These are phyloP conservation scores for Delia radicum DNA, from an alignment of 1,140 invertebrate species.

Conservation along the genomic window DNA sequence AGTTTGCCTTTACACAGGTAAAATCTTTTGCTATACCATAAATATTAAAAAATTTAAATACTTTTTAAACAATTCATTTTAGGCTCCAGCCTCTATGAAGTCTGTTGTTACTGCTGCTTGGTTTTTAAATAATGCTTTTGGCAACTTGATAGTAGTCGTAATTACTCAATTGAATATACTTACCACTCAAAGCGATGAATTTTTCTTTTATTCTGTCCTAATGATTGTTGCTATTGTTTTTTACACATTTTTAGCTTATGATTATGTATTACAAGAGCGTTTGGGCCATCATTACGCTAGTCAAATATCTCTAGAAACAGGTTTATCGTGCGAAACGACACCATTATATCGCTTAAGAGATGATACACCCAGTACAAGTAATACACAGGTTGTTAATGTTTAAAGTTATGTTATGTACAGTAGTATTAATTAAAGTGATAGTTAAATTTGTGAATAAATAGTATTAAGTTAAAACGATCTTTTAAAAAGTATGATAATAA, in stretches of 20 bases:
- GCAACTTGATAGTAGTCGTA: slow-evolving; percentile 57
- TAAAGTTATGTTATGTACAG: not conserved
- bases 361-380: slow-evolving; percentile 22
- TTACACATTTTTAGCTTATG: slow-evolving; percentile 43
- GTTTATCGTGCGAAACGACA: not conserved
- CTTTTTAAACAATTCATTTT: not conserved
- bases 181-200: slow-evolving; percentile 35
- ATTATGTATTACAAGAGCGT: slow-evolving; percentile 43
- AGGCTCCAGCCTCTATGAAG: slow-evolving; percentile 56
- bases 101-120: slow-evolving; percentile 58
- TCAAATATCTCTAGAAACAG: not conserved
- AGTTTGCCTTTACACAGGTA: slow-evolving; percentile 52
- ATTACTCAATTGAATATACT: slow-evolving; percentile 48
- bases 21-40: not conserved
- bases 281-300: not conserved
- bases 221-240: slow-evolving; percentile 51
- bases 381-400: slow-evolving; percentile 5
- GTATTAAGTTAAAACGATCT: not conserved
- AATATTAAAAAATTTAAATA: not conserved
- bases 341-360: not conserved
- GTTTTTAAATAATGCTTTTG: slow-evolving; percentile 58
- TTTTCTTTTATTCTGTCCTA: slow-evolving; percentile 50
- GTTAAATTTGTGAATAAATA: not conserved
- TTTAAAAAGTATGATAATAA: not conserved
- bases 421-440: not conserved